Base-by-base conservation (phyloP, 2,888 invertebrate genomes). In the Gymnosoma rotundatum region DNA sequence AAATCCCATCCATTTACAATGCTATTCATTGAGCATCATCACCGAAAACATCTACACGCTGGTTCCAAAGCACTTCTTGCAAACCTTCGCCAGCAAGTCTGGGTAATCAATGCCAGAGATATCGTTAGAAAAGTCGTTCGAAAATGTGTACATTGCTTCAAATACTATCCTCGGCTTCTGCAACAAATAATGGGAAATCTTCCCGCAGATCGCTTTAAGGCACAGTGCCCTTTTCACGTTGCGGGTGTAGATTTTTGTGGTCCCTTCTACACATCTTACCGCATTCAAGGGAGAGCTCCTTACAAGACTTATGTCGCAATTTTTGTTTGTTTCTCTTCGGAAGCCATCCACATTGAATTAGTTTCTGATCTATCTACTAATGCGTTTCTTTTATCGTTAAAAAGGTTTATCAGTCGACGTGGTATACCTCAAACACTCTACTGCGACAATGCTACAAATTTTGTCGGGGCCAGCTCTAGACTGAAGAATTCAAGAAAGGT, bases 271-370 rank as follows among this genome's bases (percentile, higher is more conserved):
- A 84, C 67, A 2, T 75, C 79, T 58, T 78, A 79, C 36, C 76
- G 61, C 9, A 80, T 85, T 38, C 60, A 82, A 20, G 60, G 85
- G 12, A 56, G 16, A 16, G 25, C 56, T 73, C 48, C 64, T 20
- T 56, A 73, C 69, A 60, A 76, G 50, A 75, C 75, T 18, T 75
- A 66, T 54, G 45, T 75, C 1, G 58, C 58, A 5, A 66, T 75
- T 36, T 75, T 66, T 36, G 75, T 66, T 67, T 87, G 85, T 78
- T 87, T 87, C 60, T 45, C 83, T 1, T 83, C 81, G 9, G 81
- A 85, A 63, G 86, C 86, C 18, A 70, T 84, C 20, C 78, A 86
- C 74, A 76, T 86, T 21, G 86, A 86, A 82, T 38, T 84, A 45
- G 83, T 84, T 25, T 76, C 86, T 5, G 81, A 87, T 58, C 60